A percentile compares a stretch with the other conserved stretches of the same genome.
These are phyloP conservation scores for Rhodophaea formosa DNA, from an alignment of 2,888 invertebrate species.

Conservation along the genomic window DNA sequence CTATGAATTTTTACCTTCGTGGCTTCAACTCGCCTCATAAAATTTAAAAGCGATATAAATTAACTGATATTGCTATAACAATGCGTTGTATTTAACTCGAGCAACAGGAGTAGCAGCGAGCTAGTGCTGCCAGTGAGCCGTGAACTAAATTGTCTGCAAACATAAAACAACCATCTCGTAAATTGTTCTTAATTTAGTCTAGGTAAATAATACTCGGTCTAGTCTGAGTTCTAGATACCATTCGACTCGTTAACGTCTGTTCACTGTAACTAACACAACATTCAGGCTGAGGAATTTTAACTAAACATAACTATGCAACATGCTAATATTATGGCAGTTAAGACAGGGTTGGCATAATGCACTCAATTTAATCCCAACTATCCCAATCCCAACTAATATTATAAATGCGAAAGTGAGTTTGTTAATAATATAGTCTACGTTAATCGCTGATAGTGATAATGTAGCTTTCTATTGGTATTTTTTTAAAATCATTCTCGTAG, in stretches of 20 bases:
- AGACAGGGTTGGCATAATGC: no score
- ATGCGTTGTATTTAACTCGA: slow-evolving; percentile 20
- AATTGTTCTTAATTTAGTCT: slow-evolving; percentile 71
- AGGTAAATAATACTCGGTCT: slow-evolving; percentile 49
- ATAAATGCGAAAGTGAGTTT: no score
- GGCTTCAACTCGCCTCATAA: no score
- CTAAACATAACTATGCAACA: slow-evolving; percentile 6
- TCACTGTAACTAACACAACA: slow-evolving; percentile 35
- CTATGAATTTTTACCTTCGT: no score
- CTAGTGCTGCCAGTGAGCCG: slow-evolving; percentile 55
- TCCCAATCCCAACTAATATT: no score
- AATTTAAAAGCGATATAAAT: neutral
- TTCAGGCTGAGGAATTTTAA: slow-evolving; percentile 30
- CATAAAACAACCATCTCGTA: slow-evolving; percentile 67
- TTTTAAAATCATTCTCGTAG: no score
- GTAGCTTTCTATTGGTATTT: no score
- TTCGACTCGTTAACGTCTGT: slow-evolving; percentile 42
- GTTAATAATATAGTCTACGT: no score
- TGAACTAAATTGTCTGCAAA: slow-evolving; percentile 69
- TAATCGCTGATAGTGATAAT: no score
- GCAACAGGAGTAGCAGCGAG: slow-evolving; percentile 27
- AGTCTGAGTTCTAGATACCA: slow-evolving; percentile 39
- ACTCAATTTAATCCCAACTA: no score
- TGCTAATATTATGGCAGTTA: slow-evolving; percentile 7
- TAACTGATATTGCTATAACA: neutral